phyloP scores from a whole-genome alignment of 2,113 vertebrate species.

The Ariopsis seemanni region DNA sequence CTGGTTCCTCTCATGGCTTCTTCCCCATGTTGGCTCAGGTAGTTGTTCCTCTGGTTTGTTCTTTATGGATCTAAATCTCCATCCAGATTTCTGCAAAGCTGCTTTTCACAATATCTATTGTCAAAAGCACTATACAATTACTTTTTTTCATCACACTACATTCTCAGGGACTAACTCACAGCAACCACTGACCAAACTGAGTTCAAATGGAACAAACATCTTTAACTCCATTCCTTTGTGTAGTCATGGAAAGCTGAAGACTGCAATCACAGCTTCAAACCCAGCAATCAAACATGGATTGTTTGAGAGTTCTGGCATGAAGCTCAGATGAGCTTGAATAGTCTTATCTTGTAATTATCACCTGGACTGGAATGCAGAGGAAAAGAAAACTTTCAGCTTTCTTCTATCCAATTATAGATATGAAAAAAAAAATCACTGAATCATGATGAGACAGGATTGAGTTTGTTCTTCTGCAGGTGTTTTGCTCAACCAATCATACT shows the following conservation, averaged over 20 bases:
- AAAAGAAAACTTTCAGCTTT: not conserved
- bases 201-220: not conserved
- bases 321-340: slow-evolving; percentile 3
- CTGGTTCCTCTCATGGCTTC: not conserved
- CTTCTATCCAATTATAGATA: not conserved
- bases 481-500: not conserved
- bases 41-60: not conserved
- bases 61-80: not conserved
- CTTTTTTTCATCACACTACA: not conserved
- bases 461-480: not conserved
- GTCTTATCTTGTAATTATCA: not conserved
- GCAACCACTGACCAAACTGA: not conserved
- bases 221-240: not conserved
- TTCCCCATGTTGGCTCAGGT: not conserved
- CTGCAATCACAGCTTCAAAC: not conserved
- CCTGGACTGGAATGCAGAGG: not conserved
- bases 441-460: not conserved
- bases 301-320: slow-evolving; percentile 2
- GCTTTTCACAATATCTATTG: not conserved
- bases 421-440: not conserved
- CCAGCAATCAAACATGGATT: not conserved
- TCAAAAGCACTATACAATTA: not conserved
- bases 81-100: not conserved
- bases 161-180: not conserved
- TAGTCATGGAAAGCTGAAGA: not conserved